A percentile compares a stretch with the other conserved stretches of the same genome.
Evolutionary conservation across 1,140 invertebrate genomes (phyloP).

Genomic region (Augochlora pura): DNA sequence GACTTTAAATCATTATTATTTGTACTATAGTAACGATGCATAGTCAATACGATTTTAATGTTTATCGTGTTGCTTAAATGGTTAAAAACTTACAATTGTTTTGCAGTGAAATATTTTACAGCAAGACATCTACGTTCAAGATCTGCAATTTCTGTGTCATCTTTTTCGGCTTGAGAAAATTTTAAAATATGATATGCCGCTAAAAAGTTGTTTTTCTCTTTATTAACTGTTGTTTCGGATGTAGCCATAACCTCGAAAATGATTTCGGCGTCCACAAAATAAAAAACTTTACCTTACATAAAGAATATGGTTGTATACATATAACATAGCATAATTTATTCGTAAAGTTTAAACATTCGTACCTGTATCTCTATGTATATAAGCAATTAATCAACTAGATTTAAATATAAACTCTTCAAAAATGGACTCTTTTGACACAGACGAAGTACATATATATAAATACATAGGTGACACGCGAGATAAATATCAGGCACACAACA

Average conservation of each 20-base stretch:
- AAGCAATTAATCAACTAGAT: neutral
- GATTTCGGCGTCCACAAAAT: too few species aligned
- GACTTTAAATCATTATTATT: too few species aligned
- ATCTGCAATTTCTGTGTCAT: conserved; percentile 53
- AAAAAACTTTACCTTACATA: neutral
- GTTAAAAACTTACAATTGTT: conserved; percentile 61
- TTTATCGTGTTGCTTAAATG: neutral
- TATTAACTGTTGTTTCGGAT: neutral
- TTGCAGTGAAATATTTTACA: conserved; percentile 66
- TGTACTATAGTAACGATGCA: too few species aligned
- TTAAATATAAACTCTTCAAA: neutral
- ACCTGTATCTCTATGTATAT: neutral
- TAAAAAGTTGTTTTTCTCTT: conserved; percentile 61
- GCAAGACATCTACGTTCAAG: conserved; percentile 67
- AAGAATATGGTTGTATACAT: neutral
- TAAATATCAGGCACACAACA: too few species aligned
- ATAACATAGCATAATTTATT: neutral
- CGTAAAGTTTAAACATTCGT: neutral
- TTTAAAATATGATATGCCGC: conserved; percentile 63
- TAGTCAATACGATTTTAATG: too few species aligned
- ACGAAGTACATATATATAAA: too few species aligned
- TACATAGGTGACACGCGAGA: too few species aligned
- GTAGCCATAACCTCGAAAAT: conserved; percentile 5
- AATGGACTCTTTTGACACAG: too few species aligned
- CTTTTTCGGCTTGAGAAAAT: conserved; percentile 66